Evolutionary conservation across 1,140 invertebrate genomes (phyloP), one percentile per base, ranked within the genome.

Genomic region (Drosophila sp.): DNA sequence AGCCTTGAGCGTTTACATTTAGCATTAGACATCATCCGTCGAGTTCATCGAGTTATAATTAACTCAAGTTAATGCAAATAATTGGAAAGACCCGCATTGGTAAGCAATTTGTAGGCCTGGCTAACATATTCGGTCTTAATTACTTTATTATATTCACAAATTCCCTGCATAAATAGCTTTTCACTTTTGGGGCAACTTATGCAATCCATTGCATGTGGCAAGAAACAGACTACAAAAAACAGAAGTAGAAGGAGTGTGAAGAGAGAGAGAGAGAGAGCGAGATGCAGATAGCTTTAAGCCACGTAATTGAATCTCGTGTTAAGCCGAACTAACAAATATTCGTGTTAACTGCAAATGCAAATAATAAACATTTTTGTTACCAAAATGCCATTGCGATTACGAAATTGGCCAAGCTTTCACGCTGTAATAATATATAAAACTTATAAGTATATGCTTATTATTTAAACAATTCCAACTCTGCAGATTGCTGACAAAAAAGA

Each of bases 81-180:
- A 76, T 77, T 78, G 78, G 71, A 48, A 62, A 61, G 40, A 16
- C 8, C 25, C n/a, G n/a, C 7, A 8, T 62, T 56, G 27, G 27
- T 8, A 25, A 7, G 14, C 46, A 51, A 62, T 54, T 71, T 64
- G 48, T 14, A 21, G 9, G 27, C 43, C 32, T 53, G 54, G 29
- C 50, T 14, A 21, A 62, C 64, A 72, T 72, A 72, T 72, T 67
- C 67, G 63, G 43, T 36, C 63, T 75, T 79, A 82, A 82, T 78
- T 78, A 80, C 78, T 80, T 80, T 54, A 80, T 80, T 77, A 73
- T 43, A 46, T 50, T 36, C 59, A 66, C 62, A 18, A 74, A 74
- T 63, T 69, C n/a, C 56, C 27, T 72, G 70, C 70, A 72, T 59
- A 72, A 72, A 72, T 67, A 32, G 29, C 36, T 53, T 27, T 38